Evolutionary conservation across 2,888 invertebrate genomes (phyloP), one percentile per base, ranked within the genome.

Genomic region (Aporophyla nigra): DNA sequence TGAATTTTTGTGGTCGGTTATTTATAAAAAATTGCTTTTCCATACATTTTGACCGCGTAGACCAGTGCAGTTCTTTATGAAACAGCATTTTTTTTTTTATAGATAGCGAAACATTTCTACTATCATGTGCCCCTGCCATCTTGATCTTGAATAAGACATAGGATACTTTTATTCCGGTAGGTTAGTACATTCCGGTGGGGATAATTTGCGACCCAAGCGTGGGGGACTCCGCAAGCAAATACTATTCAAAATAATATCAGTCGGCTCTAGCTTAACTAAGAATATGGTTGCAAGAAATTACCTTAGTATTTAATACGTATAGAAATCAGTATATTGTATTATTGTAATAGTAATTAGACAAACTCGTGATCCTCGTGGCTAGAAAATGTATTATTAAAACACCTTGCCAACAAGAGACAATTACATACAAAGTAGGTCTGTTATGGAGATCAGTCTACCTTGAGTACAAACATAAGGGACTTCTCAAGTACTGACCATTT

Each of bases 341-440:
- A 56, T 54, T 72, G 49, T 66, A 33, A 78, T 79, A 66, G 3
- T 79, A 67, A 67, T 43, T 1, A 61, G 5, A 72, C 27, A 49
- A 59, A 79, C 54, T 78, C 79, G 78, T 78, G 78, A 66, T 66
- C 5, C 9, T 24, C 79, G 65, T 56, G 61, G 27, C 21, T 27
- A 59, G 56, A 54, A 71, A 54, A 46, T 61, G 14, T 71, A 33
- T 59, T 54, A 61, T 9, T 71, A 49, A 46, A 58, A 19, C 24
- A 71, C 58, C n/a, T 71, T 49, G 54, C 21, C 65, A 51, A 33
- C 40, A 51, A 16, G 10, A 51, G 14, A 69, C 69, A 49, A 27
- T 61, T 67, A 53, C 16, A 61, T 46, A 53, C 58, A 51, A 24
- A 46, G 53, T 49, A 49, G 5, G 7, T 73, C 0, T 53, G 21